phyloP scores from a whole-genome alignment of 2,797 vertebrate genomes.

The Hoplostethus mediterraneus region DNA sequence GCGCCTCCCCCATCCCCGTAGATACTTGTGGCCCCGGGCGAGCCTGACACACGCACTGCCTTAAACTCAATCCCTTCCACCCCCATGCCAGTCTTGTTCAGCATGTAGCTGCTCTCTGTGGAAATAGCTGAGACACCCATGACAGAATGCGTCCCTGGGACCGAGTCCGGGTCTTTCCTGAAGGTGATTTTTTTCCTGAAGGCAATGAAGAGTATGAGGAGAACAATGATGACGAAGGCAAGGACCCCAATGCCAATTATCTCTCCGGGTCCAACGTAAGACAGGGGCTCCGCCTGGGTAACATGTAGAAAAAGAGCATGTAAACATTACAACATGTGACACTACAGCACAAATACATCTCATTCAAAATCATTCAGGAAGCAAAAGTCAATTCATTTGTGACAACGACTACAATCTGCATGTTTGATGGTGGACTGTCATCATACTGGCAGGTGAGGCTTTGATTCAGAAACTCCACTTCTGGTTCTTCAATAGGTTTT shows the following conservation, averaged over 20 bases:
- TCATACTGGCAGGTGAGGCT: too few relatives aligned
- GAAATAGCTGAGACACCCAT: conserved; percentile 90
- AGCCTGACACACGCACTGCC: conserved; percentile 70
- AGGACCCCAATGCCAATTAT: conserved; percentile 95
- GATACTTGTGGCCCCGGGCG: conserved; percentile 57
- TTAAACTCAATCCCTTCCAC: conserved; percentile 81
- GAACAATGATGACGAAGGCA: conserved; percentile 89
- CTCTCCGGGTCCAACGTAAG: conserved; percentile 95
- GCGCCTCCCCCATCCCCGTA: conserved; percentile 68
- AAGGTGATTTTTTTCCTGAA: conserved; percentile 94
- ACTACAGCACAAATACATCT: not conserved
- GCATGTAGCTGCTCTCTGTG: conserved; percentile 87
- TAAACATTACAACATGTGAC: not conserved
- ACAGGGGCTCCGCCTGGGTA: conserved; percentile 88
- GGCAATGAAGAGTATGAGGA: conserved; percentile 89
- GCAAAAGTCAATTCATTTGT: not conserved
- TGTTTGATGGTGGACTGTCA: too few relatives aligned
- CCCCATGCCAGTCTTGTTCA: conserved; percentile 76
- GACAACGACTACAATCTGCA: too few relatives aligned
- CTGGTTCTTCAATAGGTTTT: not conserved
- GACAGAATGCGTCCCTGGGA: conserved; percentile 83
- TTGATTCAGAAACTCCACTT: not conserved
- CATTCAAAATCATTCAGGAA: conserved; percentile 8
- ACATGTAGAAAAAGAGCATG: conserved; percentile 18
- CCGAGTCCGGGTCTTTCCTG: conserved; percentile 88